These are phyloP conservation scores for Procambarus virginalis DNA, from an alignment of 1,140 invertebrate genomes.

Conservation along the genomic window DNA sequence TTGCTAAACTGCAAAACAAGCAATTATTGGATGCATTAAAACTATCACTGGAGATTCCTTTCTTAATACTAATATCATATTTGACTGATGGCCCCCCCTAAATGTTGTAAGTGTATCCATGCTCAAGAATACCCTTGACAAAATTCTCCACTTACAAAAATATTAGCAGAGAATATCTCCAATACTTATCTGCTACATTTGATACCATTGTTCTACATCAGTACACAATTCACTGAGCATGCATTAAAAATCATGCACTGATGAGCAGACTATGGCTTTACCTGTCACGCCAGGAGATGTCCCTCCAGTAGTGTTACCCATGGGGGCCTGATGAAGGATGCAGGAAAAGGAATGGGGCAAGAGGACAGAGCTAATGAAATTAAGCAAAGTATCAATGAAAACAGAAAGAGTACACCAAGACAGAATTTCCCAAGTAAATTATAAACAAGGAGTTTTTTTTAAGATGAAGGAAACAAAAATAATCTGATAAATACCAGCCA, in stretches of 20 bases:
- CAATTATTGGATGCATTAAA: too few relatives aligned
- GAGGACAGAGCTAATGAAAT: conserved; percentile 9
- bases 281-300: conserved; percentile 27
- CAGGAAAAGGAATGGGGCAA: not conserved
- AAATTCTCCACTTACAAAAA: too few relatives aligned
- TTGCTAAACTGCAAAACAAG: too few relatives aligned
- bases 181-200: too few relatives aligned
- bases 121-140: too few relatives aligned
- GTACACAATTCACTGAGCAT: conserved; percentile 1
- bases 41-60: too few relatives aligned
- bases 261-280: conserved; percentile 12
- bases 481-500: not conserved
- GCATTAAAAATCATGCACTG: conserved; percentile 22
- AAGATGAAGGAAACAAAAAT: not conserved
- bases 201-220: not conserved
- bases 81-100: too few relatives aligned
- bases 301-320: conserved; percentile 39
- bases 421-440: not conserved
- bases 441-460: not conserved
- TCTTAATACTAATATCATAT: too few relatives aligned
- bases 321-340: not conserved
- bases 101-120: too few relatives aligned
- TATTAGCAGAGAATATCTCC: too few relatives aligned
- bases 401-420: not conserved
- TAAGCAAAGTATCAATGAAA: not conserved